Conservation (phyloP, 1,140 invertebrate species). For the Eupeodes corollae region DNA sequence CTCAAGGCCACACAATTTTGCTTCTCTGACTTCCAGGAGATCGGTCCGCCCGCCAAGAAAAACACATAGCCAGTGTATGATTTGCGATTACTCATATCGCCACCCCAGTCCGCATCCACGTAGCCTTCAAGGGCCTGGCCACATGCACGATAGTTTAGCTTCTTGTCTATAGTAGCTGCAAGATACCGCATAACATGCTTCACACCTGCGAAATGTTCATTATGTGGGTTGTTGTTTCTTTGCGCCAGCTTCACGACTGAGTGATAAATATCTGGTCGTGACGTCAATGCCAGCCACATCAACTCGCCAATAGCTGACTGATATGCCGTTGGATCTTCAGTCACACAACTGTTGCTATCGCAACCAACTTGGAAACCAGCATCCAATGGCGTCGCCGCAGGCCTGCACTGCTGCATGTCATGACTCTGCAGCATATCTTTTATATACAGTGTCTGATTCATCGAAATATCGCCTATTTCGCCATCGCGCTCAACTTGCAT, state of each 20-base stretch:
- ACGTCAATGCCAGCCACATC: neutral
- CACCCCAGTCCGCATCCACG: too few species aligned
- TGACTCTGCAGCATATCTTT: neutral
- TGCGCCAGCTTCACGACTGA: neutral
- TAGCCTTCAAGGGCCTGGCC: too few species aligned
- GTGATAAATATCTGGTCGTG: neutral
- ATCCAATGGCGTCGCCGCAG: neutral
- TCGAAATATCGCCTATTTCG: neutral
- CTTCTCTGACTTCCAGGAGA: slow-evolving; percentile 4
- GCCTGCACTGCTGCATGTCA: neutral
- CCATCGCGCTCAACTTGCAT: neutral
- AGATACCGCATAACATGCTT: slow-evolving; percentile 1
- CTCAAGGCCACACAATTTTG: too few species aligned
- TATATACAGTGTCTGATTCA: neutral
- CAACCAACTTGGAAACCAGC: neutral
- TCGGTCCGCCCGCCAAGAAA: neutral
- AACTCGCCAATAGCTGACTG: neutral
- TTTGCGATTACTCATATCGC: neutral
- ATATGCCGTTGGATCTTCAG: neutral
- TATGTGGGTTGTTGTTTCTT: neutral
- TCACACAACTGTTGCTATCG: neutral
- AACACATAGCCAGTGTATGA: slow-evolving; percentile 6
- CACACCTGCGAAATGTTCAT: neutral
- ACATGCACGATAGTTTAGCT: neutral
- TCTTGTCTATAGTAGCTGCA: neutral